Percentiles rank a stretch among this genome's conserved stretches.
Conservation (phyloP, 2,797 vertebrate genomes). For the Kryptopterus vitreolus region DNA sequence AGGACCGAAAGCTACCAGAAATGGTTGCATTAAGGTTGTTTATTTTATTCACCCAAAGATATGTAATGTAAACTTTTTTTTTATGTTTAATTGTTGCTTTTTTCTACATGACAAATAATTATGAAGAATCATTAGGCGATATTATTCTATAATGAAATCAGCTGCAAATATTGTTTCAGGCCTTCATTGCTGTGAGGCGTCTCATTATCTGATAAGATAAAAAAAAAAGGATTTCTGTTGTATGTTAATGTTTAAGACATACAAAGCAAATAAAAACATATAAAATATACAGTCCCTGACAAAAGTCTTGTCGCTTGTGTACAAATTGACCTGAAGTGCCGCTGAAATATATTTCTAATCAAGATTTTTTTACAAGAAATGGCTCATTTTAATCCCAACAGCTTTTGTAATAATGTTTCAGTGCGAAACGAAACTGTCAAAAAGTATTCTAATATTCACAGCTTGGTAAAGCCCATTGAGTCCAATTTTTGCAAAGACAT, state of each 20-base stretch:
- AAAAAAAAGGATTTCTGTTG: not conserved
- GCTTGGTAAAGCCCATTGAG: too few relatives aligned
- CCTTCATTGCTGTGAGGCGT: not conserved
- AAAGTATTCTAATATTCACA: too few relatives aligned
- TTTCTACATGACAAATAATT: not conserved
- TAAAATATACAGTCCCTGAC: too few relatives aligned
- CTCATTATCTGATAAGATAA: not conserved
- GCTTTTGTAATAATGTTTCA: too few relatives aligned
- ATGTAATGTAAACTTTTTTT: not conserved
- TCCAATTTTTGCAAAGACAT: too few relatives aligned
- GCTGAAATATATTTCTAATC: too few relatives aligned
- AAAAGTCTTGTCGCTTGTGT: too few relatives aligned
- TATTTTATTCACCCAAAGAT: not conserved
- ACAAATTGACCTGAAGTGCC: too few relatives aligned
- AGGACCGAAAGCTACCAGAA: not conserved
- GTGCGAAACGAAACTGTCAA: too few relatives aligned
- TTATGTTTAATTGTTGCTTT: not conserved
- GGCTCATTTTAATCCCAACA: too few relatives aligned
- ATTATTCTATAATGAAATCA: slow-evolving; percentile 17
- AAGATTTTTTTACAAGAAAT: too few relatives aligned
- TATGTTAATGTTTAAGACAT: not conserved
- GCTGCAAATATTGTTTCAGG: not conserved
- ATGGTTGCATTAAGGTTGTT: not conserved
- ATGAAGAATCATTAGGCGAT: too few relatives aligned
- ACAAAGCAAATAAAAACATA: not conserved